Conservation (phyloP, 2,797 vertebrate species). For the Nyctalus aviator region DNA sequence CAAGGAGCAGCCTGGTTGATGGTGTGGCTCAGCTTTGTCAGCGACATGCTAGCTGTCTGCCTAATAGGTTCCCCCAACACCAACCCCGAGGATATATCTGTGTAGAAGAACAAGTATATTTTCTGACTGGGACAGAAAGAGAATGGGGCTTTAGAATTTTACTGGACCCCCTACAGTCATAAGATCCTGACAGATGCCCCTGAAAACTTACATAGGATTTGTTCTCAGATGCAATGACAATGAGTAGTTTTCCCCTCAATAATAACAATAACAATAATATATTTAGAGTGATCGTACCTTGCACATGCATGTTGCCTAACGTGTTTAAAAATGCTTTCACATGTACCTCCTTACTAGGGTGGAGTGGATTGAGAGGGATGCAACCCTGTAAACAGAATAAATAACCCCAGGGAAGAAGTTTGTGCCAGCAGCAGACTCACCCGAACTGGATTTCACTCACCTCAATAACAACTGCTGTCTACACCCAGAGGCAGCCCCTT, state of each 20-base stretch:
- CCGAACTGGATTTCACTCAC: not conserved
- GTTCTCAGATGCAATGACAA: not conserved
- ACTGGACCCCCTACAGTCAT: not conserved
- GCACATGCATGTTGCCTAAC: accelerated
- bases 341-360: not conserved
- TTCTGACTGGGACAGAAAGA: not conserved
- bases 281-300: not conserved
- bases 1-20: slow-evolving; percentile 79
- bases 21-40: slow-evolving; percentile 59
- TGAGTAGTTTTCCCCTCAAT: too few relatives aligned
- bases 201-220: accelerated
- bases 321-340: not conserved
- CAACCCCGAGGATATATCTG: not conserved
- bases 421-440: not conserved
- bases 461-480: not conserved
- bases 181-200: too few relatives aligned
- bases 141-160: not conserved
- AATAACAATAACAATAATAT: not conserved
- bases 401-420: not conserved
- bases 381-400: not conserved
- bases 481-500: slow-evolving; percentile 41
- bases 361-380: not conserved
- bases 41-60: not conserved
- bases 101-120: not conserved
- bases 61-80: not conserved